Evolutionary conservation across 2,888 invertebrate species (phyloP).

Genomic region (Thysanoteuthis rhombus): DNA sequence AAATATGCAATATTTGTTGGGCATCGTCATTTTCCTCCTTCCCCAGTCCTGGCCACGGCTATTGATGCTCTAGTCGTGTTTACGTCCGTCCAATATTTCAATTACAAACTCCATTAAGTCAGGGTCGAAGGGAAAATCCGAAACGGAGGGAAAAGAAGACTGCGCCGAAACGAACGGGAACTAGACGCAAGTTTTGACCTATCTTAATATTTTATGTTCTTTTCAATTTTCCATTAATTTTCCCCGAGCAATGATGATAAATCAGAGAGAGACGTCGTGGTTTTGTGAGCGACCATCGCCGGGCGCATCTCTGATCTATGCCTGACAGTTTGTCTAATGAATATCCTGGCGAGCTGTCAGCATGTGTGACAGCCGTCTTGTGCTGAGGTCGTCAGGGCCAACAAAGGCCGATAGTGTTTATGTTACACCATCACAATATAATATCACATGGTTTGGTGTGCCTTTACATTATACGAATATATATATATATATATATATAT

Average conservation of each 20-base stretch:
- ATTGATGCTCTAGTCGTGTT: background rate
- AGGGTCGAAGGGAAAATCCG: background rate
- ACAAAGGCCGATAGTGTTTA: background rate
- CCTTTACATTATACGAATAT: background rate
- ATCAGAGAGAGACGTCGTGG: background rate
- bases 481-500: too few relatives aligned
- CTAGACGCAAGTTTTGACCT: background rate
- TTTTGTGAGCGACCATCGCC: background rate
- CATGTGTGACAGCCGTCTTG: conserved; percentile 14
- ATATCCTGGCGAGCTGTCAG: conserved; percentile 20
- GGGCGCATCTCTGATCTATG: background rate
- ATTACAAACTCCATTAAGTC: conserved; percentile 21
- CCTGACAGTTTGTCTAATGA: background rate
- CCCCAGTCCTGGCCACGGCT: background rate
- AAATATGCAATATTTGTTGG: background rate
- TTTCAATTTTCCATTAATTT: conserved; percentile 26
- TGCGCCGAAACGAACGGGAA: background rate
- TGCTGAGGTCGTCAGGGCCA: background rate
- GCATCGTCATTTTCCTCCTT: background rate
- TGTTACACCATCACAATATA: background rate
- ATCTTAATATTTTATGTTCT: conserved; percentile 15
- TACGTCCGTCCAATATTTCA: conserved; percentile 12
- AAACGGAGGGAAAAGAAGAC: background rate
- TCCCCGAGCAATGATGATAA: background rate
- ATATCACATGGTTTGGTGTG: background rate